Base-by-base conservation (phyloP, 2,113 vertebrate species). In the Brachionichthys hirsutus region DNA sequence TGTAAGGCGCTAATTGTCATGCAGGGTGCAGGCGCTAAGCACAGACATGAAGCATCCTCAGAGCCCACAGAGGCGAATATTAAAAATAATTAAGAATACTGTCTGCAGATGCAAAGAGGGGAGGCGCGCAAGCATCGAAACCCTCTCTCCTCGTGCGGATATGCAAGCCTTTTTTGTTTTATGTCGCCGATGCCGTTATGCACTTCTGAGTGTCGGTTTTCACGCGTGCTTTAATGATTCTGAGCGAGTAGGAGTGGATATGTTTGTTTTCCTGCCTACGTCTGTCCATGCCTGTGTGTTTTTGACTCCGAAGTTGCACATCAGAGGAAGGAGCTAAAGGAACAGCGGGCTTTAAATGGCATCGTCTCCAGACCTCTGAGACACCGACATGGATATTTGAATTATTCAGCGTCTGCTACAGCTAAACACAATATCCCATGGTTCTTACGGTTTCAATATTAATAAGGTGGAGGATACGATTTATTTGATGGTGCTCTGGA, bases 1-100 rank as follows among this genome's bases (percentile, higher is more conserved):
- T 73, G 72, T 85, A 87, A 88, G 69, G 55, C 41, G 42, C 69
- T 85, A 86, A 85, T 89, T 86, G 72, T 85, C 70, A 87, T 89
- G 82, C 80, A 66, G 72, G 54, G 67, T 67, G 67, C 78, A 82
- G 76, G 73, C 77, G 55, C 62, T 54, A 48, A 77, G 73, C 77
- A 74, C 74, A 78, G 82, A 80, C 78, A 69, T 73, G 80, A 71
- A 67, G 71, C 75, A 49, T 71, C 64, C 64, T 61, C 57, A 44
- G 8, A 78, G 75, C 74, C 76, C 72, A 54, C 56, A 83, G 74
- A 36, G 1, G 72, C 75, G 77, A 80, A 85, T 82, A 79, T 72
- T 73, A 67, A 81, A n/a, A 77, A 79, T 56, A 74, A 81, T 80
- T 80, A 76, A 50, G 57, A 81, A 81, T 70, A 75, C 72, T 62